Evolutionary conservation across 2,113 vertebrate species (phyloP).

Genomic region (Pachyramphus minor): DNA sequence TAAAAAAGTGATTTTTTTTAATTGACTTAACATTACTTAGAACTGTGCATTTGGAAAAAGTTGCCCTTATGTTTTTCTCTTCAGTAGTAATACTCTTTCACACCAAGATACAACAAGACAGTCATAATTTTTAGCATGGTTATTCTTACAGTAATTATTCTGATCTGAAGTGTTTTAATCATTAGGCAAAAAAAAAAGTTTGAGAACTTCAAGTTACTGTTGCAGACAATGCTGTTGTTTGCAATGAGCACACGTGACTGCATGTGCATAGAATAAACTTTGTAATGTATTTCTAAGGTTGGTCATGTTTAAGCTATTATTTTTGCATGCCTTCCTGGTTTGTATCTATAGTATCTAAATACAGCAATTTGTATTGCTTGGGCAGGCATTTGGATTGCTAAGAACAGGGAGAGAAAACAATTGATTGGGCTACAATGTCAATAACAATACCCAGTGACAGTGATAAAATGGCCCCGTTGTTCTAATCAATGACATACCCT

Average conservation of each 20-base stretch:
- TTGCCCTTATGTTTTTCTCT: background rate
- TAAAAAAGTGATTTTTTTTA: background rate
- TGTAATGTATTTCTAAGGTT: background rate
- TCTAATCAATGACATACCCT: background rate
- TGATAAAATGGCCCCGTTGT: background rate
- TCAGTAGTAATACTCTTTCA: background rate
- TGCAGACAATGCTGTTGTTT: background rate
- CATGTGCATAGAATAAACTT: background rate
- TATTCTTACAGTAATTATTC: background rate
- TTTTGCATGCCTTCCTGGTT: background rate
- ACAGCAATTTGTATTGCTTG: background rate
- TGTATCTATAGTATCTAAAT: background rate
- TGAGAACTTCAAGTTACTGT: background rate
- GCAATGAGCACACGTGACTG: background rate
- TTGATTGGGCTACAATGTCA: constrained; percentile 17
- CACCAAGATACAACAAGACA: background rate
- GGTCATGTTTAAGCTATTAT: background rate
- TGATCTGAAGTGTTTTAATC: background rate
- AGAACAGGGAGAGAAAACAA: constrained; percentile 3
- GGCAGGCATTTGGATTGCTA: background rate
- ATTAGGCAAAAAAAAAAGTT: background rate
- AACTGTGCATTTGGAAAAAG: background rate
- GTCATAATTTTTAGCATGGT: background rate
- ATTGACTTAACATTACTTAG: background rate
- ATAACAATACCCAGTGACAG: constrained; percentile 21